Base-by-base conservation (phyloP, 2,113 vertebrate genomes). In the Gambusia affinis region DNA sequence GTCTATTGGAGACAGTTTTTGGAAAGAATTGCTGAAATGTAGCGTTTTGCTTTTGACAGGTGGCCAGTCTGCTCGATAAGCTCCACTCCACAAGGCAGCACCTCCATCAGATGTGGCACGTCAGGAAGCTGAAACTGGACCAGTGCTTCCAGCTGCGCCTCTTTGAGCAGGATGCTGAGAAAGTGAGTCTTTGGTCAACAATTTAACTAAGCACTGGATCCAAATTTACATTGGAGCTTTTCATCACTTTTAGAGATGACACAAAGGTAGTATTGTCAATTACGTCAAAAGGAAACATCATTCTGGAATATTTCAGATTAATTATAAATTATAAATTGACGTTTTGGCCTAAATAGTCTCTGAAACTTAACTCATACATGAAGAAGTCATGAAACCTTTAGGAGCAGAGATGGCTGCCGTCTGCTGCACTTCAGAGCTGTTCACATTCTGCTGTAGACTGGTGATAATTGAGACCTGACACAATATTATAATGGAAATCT, bases 141-240 rank as follows among this genome's bases (percentile, higher is more conserved):
- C 98, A 99, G 92, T 99, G 98, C 83, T 99, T 99, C 89, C 98
- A 99, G 90, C 95, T 99, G 28, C 94, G 98, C 12, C 97, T 99
- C 63, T 99, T 98, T 17, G 98, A 99, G 76, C 98, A 99, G 87
- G 98, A 99, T 35, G 98, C 98, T 0, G 97, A 99, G 88, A 99
- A 99, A 96, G 98, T 98, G 93, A 88, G 94, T 8, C 61, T 8
- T 24, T 57, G 19, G 6, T 57, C 0, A 8, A 28, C 8, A 39
- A 14, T 27, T 44, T 22, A 14, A 30, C 27, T 27, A 35, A 15
- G 15, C 4, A 5, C 15, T 47, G 44, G 64, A 64, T 22, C 31
- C 19, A 64, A 47, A 4, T 47, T 47, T 17, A 47, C 44, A 17
- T 17, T 19, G 44, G 44, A 47, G 44, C 17, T 17, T 47, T 47